Percentiles rank a stretch among this genome's conserved stretches.
Evolutionary conservation across 2,113 vertebrate species (phyloP).

Genomic region (Seriola quinqueradiata): DNA sequence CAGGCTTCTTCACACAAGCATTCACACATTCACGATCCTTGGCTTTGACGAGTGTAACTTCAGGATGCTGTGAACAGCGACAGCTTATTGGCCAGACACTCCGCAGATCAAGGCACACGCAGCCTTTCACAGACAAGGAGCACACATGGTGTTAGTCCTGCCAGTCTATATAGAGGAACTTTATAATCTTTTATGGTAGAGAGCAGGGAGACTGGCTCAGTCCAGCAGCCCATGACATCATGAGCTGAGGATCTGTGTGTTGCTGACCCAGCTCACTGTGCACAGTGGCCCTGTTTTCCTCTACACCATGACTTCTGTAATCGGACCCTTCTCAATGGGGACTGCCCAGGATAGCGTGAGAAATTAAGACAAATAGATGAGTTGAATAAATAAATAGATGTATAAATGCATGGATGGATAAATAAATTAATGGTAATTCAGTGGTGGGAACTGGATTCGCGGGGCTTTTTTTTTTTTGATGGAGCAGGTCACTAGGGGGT

Average conservation of each 20-base stretch:
- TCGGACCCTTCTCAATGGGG: slow-evolving; percentile 44
- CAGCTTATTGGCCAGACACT: background rate
- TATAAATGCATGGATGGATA: slow-evolving; percentile 68
- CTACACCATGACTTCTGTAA: slow-evolving; percentile 52
- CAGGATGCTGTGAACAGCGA: slow-evolving; percentile 25
- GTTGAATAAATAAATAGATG: slow-evolving; percentile 79
- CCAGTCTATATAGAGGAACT: slow-evolving; percentile 22
- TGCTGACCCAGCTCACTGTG: slow-evolving; percentile 48
- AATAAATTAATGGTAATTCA: slow-evolving; percentile 78
- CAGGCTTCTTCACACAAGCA: slow-evolving; percentile 42
- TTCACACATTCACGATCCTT: slow-evolving; percentile 20
- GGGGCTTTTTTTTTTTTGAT: slow-evolving; percentile 62
- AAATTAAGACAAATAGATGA: slow-evolving; percentile 75
- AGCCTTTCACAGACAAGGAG: slow-evolving; percentile 4
- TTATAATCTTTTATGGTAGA: slow-evolving; percentile 42
- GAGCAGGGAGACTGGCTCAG: slow-evolving; percentile 26
- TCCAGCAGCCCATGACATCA: slow-evolving; percentile 68
- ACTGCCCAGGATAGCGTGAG: slow-evolving; percentile 67
- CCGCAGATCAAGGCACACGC: background rate
- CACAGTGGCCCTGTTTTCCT: slow-evolving; percentile 38
- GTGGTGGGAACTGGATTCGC: slow-evolving; percentile 82
- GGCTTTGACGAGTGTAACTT: slow-evolving; percentile 9
- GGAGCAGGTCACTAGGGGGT: slow-evolving; percentile 69
- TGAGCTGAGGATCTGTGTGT: slow-evolving; percentile 54
- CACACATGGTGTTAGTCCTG: slow-evolving; percentile 38